Conservation (phyloP, 2,888 invertebrate species). For the Himalopsyche japonica region DNA sequence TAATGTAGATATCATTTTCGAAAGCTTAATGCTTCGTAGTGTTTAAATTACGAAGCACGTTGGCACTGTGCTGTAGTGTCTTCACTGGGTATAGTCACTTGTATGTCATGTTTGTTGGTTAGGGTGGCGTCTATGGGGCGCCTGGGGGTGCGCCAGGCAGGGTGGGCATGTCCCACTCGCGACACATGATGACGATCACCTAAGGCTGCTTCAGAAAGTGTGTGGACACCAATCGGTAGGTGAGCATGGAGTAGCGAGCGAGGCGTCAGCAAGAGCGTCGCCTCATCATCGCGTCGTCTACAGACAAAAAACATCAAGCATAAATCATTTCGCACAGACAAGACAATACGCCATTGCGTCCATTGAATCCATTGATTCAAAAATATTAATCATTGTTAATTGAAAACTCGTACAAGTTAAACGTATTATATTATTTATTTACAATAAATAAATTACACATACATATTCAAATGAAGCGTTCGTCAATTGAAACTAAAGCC, state of each 20-base stretch:
- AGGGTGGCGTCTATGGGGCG: conserved; percentile 39
- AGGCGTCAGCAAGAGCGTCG: not conserved
- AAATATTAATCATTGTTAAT: no score
- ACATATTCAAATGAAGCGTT: no score
- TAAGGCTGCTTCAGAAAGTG: conserved; percentile 93
- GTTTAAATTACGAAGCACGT: not conserved
- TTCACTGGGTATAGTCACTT: conserved; percentile 55
- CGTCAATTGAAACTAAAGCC: no score
- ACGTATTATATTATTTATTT: no score
- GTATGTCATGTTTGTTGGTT: conserved; percentile 41
- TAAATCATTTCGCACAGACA: not conserved
- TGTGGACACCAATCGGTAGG: conserved; percentile 89
- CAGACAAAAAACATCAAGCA: not conserved
- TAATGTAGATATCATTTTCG: not conserved
- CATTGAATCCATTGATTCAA: no score
- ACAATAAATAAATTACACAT: no score
- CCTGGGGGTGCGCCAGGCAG: conserved; percentile 31
- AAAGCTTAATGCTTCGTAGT: not conserved
- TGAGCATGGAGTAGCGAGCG: conserved; percentile 68
- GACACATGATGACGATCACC: conserved; percentile 69
- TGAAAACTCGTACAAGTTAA: no score
- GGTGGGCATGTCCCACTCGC: conserved; percentile 73
- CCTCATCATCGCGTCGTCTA: not conserved
- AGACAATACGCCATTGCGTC: no score
- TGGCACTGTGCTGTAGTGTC: not conserved